Evolutionary conservation across 1,140 invertebrate species (phyloP), one percentile per base, ranked within the genome.

Genomic region (Chlorops oryzae): DNA sequence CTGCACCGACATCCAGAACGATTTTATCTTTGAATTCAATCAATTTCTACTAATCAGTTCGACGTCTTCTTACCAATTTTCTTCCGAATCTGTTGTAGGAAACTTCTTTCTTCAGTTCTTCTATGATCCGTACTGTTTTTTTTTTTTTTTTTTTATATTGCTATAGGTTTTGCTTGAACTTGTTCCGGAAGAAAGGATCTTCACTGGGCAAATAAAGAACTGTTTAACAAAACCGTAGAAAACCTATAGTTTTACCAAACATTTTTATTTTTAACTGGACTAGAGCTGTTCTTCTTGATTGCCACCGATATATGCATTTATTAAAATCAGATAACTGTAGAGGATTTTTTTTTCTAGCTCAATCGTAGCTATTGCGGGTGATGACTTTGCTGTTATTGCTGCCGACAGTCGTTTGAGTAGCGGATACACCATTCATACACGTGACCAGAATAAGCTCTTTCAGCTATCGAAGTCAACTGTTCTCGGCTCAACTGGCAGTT

Each of bases 1-100:
- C 96, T 73, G 93, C 96, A 13, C 96, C 96, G 45, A 99, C 86
- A 78, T 99, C 96, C 59, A 99, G 76, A 15, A 96, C 87, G 32
- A 82, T 74, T 77, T 92, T 94, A 41, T 82, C 83, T 65, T 77
- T 74, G 52, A 88, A 81, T n/a, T n/a, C 18, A 27, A 44, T 44
- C 23, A 47, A 32, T 27, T 37, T 47, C 37, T 34, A 22, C 25
- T 12, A n/a, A 6, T 23, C 25, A 10, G 20, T 21, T 23, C 15
- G 12, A 20, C 18, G 13, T 23, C 23, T 24, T n/a, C 25, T 39
- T 7, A 15, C 15, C 21, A n/a, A n/a, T n/a, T n/a, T n/a, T n/a
- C n/a, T n/a, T n/a, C n/a, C n/a, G n/a, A n/a, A n/a, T n/a, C n/a
- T n/a, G n/a, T n/a, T n/a, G n/a, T n/a, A n/a, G n/a, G n/a, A n/a